A percentile compares a stretch with the other conserved stretches of the same genome.
Evolutionary conservation across 1,140 invertebrate species (phyloP).

Genomic region (Drosophila mojavensis): DNA sequence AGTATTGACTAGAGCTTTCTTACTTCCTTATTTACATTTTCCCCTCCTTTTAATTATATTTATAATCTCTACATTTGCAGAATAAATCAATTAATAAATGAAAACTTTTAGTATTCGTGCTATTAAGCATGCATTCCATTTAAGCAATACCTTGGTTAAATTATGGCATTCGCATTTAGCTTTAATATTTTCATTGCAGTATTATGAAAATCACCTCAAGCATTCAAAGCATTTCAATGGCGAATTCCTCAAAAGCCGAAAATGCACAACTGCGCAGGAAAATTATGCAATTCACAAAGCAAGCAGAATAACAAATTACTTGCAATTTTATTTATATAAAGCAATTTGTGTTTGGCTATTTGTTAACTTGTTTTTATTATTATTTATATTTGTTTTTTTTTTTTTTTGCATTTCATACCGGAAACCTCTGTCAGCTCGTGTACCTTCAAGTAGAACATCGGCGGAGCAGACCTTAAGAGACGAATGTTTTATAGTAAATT

Average conservation of each 20-base stretch:
- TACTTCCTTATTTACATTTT: no score
- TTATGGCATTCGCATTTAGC: no score
- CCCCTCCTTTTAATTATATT: no score
- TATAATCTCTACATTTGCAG: no score
- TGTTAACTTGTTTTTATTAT: conserved; percentile 23
- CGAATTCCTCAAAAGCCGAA: not conserved
- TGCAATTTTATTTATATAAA: conserved; percentile 63
- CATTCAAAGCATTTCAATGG: conserved; percentile 12
- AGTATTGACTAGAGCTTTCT: no score
- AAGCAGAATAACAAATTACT: conserved; percentile 7
- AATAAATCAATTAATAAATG: no score
- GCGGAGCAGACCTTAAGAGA: conserved; percentile 18
- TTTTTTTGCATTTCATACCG: conserved; percentile 10
- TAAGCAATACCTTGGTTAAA: no score
- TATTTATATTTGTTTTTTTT: conserved; percentile 9
- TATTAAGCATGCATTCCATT: no score
- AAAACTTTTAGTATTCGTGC: no score
- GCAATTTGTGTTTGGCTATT: conserved; percentile 63
- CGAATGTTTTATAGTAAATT: conserved; percentile 63
- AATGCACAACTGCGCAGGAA: not conserved
- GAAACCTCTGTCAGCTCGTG: conserved; percentile 72
- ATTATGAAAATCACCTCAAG: no score
- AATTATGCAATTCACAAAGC: not conserved
- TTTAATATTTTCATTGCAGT: no score
- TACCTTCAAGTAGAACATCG: conserved; percentile 55